A percentile compares a stretch with the other conserved stretches of the same genome.
Conservation (phyloP, 2,113 vertebrate species). For the Neotoma lepida region DNA sequence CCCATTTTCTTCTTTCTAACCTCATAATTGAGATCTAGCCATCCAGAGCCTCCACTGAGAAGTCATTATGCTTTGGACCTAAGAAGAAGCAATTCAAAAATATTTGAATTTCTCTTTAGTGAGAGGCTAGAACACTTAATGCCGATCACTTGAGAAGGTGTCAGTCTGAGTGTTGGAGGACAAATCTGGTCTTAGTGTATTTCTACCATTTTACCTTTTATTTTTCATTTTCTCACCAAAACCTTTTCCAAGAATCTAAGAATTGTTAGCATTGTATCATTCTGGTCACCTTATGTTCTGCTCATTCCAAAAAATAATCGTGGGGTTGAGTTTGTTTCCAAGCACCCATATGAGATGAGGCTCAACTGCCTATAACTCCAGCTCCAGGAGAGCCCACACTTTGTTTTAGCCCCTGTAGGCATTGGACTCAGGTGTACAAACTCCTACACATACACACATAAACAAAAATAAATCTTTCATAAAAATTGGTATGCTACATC, state of each 20-base stretch:
- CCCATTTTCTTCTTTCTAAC: background rate
- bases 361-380: background rate
- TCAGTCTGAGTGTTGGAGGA: background rate
- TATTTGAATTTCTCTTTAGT: background rate
- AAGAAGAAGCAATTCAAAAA: background rate
- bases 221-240: background rate
- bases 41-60: background rate
- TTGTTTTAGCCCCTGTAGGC: background rate
- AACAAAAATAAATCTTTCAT: background rate
- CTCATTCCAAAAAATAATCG: background rate
- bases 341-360: background rate
- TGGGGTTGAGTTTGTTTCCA: background rate
- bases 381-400: background rate
- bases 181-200: background rate
- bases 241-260: background rate
- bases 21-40: background rate
- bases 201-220: conserved; percentile 41
- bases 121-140: background rate
- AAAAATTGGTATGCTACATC: background rate
- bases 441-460: background rate
- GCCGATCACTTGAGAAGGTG: background rate
- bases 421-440: background rate
- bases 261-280: background rate
- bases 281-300: background rate
- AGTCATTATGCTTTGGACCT: background rate